Evolutionary conservation across 1,140 invertebrate species (phyloP).

Genomic region (Cylas formicarius): DNA sequence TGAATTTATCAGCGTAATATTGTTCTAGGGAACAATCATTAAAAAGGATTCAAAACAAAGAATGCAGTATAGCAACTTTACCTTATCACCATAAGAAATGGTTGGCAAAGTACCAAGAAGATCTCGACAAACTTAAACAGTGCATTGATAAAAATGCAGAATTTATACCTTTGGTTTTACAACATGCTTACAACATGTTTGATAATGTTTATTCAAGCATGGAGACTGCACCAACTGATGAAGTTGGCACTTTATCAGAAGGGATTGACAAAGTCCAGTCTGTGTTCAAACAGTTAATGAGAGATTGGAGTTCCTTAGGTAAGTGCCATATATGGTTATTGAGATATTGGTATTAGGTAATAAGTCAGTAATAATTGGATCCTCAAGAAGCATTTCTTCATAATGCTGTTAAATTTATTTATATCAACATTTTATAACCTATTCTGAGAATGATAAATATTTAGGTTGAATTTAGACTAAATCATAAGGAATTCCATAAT

Average conservation of each 20-base stretch:
- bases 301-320: slow-evolving; percentile 91
- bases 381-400: too few species aligned
- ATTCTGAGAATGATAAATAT: too few species aligned
- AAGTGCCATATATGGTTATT: too few species aligned
- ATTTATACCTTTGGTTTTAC: slow-evolving; percentile 75
- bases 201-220: slow-evolving; percentile 55
- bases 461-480: too few species aligned
- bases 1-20: slow-evolving; percentile 1
- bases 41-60: slow-evolving; percentile 61
- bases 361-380: too few species aligned
- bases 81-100: slow-evolving; percentile 68
- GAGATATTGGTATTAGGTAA: too few species aligned
- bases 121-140: slow-evolving; percentile 64
- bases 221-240: slow-evolving; percentile 35
- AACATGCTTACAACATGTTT: slow-evolving; percentile 77
- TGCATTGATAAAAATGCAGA: slow-evolving; percentile 81
- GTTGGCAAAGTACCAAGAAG: slow-evolving; percentile 65
- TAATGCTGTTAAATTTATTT: too few species aligned
- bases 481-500: too few species aligned
- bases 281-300: slow-evolving; percentile 88
- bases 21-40: slow-evolving; percentile 52
- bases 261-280: slow-evolving; percentile 82
- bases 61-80: slow-evolving; percentile 66
- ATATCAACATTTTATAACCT: too few species aligned
- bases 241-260: slow-evolving; percentile 34